Evolutionary conservation across 2,113 vertebrate species (phyloP), one percentile per base, ranked within the genome.

Genomic region (Odocoileus hemionus): DNA sequence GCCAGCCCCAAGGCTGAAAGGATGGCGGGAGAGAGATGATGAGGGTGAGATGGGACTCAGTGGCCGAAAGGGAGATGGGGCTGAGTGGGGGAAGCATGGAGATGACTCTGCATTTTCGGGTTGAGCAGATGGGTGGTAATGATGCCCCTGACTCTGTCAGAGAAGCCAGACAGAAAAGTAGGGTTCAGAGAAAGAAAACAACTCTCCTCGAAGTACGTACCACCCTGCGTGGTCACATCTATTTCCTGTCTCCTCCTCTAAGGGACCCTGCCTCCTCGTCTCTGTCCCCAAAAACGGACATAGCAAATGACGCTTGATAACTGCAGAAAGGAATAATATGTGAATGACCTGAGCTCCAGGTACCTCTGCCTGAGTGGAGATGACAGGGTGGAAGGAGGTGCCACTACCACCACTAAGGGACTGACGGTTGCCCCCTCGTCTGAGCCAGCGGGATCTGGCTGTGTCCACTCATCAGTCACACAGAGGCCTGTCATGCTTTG

Each of bases 1-100:
- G 12, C 30, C 2, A 0, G 47, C 43, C 15, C 45, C 13, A 1
- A 28, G 28, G 30, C 43, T 14, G 55, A 78, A 19, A 36, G 3
- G 15, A 36, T 39, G 50, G 15, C 43, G 17, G 36, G 60, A 85
- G 64, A 64, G 52, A 90, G 47, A 23, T 0, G 47, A 52, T 1
- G n/a, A 82, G 57, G 50, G 23, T 1, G 8, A 89, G n/a, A 50
- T 1, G 0, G 64, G 39, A 16, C 3, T 1, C 0, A 0, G 4
- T 21, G 57, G 54, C 43, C 11, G 9, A 15, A 16, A 15, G 7
- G 61, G 55, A 17, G n/a, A 5, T 3, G 7, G 55, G 7, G 19
- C n/a, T 1, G 3, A 12, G 57, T 1, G 0, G 1, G 6, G 3
- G 33, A 58, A 17, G 39, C 54, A 14, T n/a, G 9, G 33, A 43